phyloP scores from a whole-genome alignment of 2,888 invertebrate genomes.

The Lycophotia porphyrea region DNA sequence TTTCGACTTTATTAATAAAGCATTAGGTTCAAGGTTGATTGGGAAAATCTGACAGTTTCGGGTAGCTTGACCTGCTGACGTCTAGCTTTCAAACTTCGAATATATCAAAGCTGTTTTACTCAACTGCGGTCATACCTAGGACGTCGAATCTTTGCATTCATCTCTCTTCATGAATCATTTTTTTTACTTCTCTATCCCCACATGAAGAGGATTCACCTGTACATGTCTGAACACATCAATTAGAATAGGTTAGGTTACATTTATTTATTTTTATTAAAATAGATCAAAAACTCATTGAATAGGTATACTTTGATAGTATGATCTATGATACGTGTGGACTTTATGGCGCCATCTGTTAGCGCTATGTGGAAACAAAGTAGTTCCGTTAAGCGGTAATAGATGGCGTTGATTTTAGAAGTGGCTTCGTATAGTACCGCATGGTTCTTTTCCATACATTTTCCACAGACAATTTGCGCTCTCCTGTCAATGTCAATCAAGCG shows the following conservation, averaged over 20 bases:
- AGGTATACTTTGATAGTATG: conserved; percentile 51
- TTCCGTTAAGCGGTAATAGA: conserved; percentile 20
- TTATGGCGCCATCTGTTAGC: conserved; percentile 25
- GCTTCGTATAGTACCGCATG: background rate
- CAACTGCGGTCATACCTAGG: background rate
- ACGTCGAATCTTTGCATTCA: background rate
- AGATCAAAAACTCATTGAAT: conserved; percentile 67
- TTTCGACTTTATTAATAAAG: too few relatives aligned
- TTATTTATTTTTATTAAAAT: conserved; percentile 64
- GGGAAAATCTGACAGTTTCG: too few relatives aligned
- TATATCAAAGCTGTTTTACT: background rate
- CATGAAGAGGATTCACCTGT: conserved; percentile 69
- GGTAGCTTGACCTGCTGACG: too few relatives aligned
- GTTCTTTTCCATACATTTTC: background rate
- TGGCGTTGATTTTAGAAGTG: conserved; percentile 5
- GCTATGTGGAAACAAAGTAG: background rate
- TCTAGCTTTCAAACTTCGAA: background rate
- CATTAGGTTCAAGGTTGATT: too few relatives aligned
- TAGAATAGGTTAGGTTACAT: conserved; percentile 62
- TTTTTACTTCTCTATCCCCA: conserved; percentile 54
- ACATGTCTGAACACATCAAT: conserved; percentile 76
- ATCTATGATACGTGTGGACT: conserved; percentile 26
- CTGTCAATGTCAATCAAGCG: background rate
- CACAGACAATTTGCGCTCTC: background rate
- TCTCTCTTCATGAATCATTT: background rate